Evolutionary conservation across 92 coral and sea anemone species (phyloP).

Genomic region (Paramuricea clavata): DNA sequence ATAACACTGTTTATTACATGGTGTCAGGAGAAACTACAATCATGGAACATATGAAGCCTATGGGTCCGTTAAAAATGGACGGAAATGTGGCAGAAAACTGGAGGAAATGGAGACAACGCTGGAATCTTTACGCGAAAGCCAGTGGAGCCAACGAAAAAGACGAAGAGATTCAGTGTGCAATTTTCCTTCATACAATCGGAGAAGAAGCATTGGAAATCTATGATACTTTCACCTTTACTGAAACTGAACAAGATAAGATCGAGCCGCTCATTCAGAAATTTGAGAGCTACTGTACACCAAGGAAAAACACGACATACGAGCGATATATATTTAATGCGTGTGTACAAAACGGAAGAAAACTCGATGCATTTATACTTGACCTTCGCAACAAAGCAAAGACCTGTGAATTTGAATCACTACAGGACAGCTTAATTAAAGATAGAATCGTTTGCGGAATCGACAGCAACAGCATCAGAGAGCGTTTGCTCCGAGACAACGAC

Average conservation of each 20-base stretch:
- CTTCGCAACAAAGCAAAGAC: slow-evolving; percentile 41
- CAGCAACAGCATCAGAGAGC: slow-evolving; percentile 36
- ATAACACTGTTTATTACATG: slow-evolving; percentile 20
- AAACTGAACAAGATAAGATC: slow-evolving; percentile 41
- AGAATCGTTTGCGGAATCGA: slow-evolving; percentile 52
- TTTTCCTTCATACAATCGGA: slow-evolving; percentile 66
- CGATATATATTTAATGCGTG: slow-evolving; percentile 56
- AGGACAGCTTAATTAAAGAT: slow-evolving; percentile 51
- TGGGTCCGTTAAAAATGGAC: slow-evolving; percentile 63
- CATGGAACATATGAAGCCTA: slow-evolving; percentile 57
- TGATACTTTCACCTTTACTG: slow-evolving; percentile 59
- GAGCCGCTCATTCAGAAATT: slow-evolving; percentile 51
- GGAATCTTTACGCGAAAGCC: slow-evolving; percentile 60
- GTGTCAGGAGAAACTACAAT: slow-evolving; percentile 34
- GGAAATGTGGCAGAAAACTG: slow-evolving; percentile 63
- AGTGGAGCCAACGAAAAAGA: slow-evolving; percentile 42
- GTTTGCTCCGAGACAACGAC: slow-evolving; percentile 43
- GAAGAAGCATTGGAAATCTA: slow-evolving; percentile 53
- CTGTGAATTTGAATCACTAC: slow-evolving; percentile 50
- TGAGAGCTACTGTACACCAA: slow-evolving; percentile 64
- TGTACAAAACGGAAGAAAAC: slow-evolving; percentile 45
- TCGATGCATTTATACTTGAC: slow-evolving; percentile 47
- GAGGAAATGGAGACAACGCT: slow-evolving; percentile 61
- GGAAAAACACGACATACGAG: slow-evolving; percentile 64
- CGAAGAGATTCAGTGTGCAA: slow-evolving; percentile 52